Evolutionary conservation across 2,888 invertebrate genomes (phyloP).

Genomic region (Harpalus rubripes): DNA sequence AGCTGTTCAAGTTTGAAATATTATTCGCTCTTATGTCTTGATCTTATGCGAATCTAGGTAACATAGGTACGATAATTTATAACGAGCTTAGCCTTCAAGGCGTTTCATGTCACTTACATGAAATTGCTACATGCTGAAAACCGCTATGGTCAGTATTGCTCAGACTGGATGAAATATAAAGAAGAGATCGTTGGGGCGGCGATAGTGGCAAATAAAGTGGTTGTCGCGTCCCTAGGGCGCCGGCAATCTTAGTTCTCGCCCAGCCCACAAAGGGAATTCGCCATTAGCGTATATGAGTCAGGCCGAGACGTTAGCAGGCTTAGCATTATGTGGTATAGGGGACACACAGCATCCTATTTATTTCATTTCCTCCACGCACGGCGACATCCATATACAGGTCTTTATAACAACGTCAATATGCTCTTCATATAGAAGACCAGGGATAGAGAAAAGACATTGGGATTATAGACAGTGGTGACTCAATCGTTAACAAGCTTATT

Average conservation of each 20-base stretch:
- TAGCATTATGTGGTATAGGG: slow-evolving; percentile 40
- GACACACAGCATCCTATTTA: slow-evolving; percentile 44
- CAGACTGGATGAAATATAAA: slow-evolving; percentile 64
- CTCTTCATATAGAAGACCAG: slow-evolving; percentile 2
- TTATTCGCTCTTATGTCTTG: too few species aligned
- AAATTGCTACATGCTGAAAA: slow-evolving; percentile 1
- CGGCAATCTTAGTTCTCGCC: slow-evolving; percentile 64
- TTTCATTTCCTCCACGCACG: slow-evolving; percentile 62
- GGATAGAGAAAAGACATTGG: background rate
- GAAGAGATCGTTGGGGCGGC: slow-evolving; percentile 64
- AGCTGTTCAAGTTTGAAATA: too few species aligned
- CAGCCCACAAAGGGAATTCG: slow-evolving; percentile 64
- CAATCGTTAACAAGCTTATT: too few species aligned
- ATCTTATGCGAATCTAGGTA: too few species aligned
- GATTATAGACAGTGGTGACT: background rate
- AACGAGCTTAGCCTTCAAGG: too few species aligned
- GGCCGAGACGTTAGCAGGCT: slow-evolving; percentile 42
- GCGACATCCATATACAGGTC: slow-evolving; percentile 25
- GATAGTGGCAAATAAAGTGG: slow-evolving; percentile 66
- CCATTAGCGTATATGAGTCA: slow-evolving; percentile 66
- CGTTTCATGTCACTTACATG: too few species aligned
- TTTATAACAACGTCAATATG: slow-evolving; percentile 37
- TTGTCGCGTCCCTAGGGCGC: slow-evolving; percentile 59
- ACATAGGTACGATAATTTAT: too few species aligned
- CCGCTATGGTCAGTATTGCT: slow-evolving; percentile 53